Percentiles rank a stretch among this genome's conserved stretches.
phyloP scores from a whole-genome alignment of 2,888 invertebrate genomes.

The Caenorhabditis doughertyi region DNA sequence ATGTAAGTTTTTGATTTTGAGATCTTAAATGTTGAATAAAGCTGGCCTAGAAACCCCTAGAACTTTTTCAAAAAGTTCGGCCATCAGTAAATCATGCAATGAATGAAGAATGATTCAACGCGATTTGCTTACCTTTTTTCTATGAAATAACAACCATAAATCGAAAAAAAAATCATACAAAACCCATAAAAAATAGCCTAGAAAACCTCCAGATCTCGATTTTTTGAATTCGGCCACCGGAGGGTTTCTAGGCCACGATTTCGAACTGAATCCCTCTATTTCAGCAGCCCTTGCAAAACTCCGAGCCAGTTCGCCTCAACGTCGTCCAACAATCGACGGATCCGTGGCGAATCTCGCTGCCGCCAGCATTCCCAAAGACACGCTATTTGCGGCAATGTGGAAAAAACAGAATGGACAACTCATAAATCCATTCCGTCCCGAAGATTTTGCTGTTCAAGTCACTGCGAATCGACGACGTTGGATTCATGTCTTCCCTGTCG shows the following conservation, averaged over 20 bases:
- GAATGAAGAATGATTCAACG: too few relatives aligned
- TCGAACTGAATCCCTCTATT: neutral
- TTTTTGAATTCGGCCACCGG: too few relatives aligned
- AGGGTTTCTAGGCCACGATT: too few relatives aligned
- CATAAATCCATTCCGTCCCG: slow-evolving; percentile 98
- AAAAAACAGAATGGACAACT: slow-evolving; percentile 29
- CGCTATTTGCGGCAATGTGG: slow-evolving; percentile 4
- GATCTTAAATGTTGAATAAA: too few relatives aligned
- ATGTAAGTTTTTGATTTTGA: slow-evolving; percentile 51
- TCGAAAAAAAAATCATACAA: too few relatives aligned
- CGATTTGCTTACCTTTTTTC: too few relatives aligned
- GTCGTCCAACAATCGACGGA: slow-evolving; percentile 36
- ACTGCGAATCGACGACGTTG: slow-evolving; percentile 86
- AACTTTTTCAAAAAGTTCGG: too few relatives aligned
- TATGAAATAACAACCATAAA: too few relatives aligned
- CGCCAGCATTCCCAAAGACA: neutral
- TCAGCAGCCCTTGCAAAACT: slow-evolving; percentile 30
- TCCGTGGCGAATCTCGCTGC: neutral
- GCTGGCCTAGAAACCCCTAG: too few relatives aligned
- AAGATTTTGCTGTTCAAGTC: slow-evolving; percentile 87
- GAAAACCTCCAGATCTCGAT: too few relatives aligned
- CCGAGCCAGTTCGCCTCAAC: neutral
- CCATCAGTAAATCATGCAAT: too few relatives aligned
- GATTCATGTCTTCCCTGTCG: slow-evolving; percentile 97
- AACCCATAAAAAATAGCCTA: too few relatives aligned